These are phyloP conservation scores for Pachycephus smyrnensis DNA, from an alignment of 2,888 invertebrate species.

Conservation along the genomic window DNA sequence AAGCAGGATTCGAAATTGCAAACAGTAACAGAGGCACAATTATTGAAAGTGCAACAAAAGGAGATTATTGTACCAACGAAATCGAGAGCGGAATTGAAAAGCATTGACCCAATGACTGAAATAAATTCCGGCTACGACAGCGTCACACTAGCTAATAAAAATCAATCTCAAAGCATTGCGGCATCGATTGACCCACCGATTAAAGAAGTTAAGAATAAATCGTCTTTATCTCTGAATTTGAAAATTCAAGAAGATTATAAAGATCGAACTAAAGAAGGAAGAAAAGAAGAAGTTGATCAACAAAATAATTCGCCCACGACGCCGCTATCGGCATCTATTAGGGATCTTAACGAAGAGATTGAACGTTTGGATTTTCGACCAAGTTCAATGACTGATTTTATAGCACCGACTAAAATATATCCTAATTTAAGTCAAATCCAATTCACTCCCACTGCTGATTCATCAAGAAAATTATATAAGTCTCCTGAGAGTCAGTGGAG, in stretches of 20 bases:
- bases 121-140: neutral
- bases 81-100: constrained; percentile 9
- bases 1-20: neutral
- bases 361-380: neutral
- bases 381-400: neutral
- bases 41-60: constrained; percentile 8
- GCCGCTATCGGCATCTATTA: neutral
- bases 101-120: neutral
- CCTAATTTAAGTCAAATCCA: neutral
- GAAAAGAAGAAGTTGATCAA: neutral
- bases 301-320: neutral
- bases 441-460: neutral
- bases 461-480: neutral
- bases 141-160: neutral
- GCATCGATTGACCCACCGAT: too few relatives aligned
- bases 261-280: neutral
- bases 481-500: neutral
- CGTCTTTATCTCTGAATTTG: neutral
- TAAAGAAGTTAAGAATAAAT: neutral
- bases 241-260: neutral
- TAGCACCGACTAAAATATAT: neutral
- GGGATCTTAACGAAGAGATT: neutral
- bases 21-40: neutral
- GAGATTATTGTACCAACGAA: constrained; percentile 5
- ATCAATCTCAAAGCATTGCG: neutral